phyloP scores from a whole-genome alignment of 2,888 invertebrate genomes.

The Anticlea derivata region DNA sequence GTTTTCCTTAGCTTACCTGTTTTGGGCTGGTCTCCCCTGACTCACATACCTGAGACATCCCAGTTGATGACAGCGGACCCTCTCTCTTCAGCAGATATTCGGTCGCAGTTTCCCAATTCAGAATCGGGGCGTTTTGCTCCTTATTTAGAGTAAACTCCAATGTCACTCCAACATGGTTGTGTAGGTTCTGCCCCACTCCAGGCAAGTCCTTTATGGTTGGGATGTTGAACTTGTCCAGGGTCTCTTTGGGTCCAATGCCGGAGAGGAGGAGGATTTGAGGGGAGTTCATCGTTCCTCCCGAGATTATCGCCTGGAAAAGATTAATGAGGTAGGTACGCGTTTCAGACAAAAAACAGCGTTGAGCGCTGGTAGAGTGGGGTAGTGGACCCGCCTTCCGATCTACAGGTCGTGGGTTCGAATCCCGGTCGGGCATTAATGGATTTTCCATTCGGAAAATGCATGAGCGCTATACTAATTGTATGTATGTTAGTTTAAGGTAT shows the following conservation, averaged over 20 bases:
- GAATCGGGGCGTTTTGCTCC: conserved; percentile 76
- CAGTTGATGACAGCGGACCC: conserved; percentile 86
- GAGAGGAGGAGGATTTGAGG: conserved; percentile 87
- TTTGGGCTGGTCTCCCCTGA: no score
- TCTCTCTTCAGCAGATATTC: conserved; percentile 85
- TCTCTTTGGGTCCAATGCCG: conserved; percentile 86
- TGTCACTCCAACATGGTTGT: conserved; percentile 87
- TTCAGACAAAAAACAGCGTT: no score
- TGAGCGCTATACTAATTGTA: no score
- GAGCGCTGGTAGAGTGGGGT: no score
- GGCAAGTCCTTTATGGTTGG: conserved; percentile 85
- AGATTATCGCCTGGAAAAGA: conserved; percentile 80
- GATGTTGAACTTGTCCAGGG: conserved; percentile 83
- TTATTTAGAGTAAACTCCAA: conserved; percentile 82
- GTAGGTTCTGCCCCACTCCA: conserved; percentile 88
- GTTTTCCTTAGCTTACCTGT: no score
- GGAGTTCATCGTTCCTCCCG: conserved; percentile 86
- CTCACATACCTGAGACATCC: conserved; percentile 83
- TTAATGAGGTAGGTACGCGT: no score
- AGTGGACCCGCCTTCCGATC: no score
- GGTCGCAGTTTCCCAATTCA: conserved; percentile 85
- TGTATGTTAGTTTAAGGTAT: no score
- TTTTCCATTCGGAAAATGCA: no score
- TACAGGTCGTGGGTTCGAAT: no score
- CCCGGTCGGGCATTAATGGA: no score